Percentiles rank a stretch among this genome's conserved stretches.
Conservation (phyloP, 2,113 vertebrate genomes). For the Oryzias celebensis region DNA sequence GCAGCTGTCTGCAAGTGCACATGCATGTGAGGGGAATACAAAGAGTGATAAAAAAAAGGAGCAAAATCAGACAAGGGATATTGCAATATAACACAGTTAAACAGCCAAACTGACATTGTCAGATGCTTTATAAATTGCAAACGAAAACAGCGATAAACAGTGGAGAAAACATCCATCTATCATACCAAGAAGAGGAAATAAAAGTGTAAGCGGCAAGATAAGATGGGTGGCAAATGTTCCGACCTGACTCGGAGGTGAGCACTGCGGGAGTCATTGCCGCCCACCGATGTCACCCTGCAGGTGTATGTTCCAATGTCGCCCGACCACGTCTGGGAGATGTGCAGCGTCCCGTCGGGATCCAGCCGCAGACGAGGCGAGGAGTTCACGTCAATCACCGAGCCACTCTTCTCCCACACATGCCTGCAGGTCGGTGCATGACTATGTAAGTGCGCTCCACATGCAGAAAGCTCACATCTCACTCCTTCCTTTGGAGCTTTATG, state of each 20-base stretch:
- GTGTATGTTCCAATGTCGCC: conserved; percentile 97
- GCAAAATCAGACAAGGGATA: conserved; percentile 48
- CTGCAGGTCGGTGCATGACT: conserved; percentile 61
- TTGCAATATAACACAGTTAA: conserved; percentile 43
- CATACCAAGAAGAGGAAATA: conserved; percentile 17
- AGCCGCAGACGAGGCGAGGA: conserved; percentile 81
- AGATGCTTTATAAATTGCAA: conserved; percentile 47
- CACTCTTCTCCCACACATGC: conserved; percentile 92
- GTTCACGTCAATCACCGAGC: conserved; percentile 77
- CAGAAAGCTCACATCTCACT: background rate
- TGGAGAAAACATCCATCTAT: conserved; percentile 59
- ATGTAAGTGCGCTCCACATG: background rate
- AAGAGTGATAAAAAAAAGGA: conserved; percentile 34
- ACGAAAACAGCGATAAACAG: conserved; percentile 36
- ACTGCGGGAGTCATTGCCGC: conserved; percentile 91
- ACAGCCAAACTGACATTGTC: conserved; percentile 33
- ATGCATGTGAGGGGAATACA: conserved; percentile 1
- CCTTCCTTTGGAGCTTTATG: conserved; percentile 12
- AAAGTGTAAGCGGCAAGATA: conserved; percentile 27
- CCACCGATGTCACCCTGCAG: conserved; percentile 90
- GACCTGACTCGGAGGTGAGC: conserved; percentile 95
- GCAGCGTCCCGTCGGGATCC: conserved; percentile 86
- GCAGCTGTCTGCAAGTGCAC: conserved; percentile 83
- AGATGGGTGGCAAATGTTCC: conserved; percentile 27
- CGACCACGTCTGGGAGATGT: conserved; percentile 97